A percentile compares a stretch with the other conserved stretches of the same genome.
These are phyloP conservation scores for Pseudoatta argentina DNA, from an alignment of 1,140 invertebrate species.

Conservation along the genomic window DNA sequence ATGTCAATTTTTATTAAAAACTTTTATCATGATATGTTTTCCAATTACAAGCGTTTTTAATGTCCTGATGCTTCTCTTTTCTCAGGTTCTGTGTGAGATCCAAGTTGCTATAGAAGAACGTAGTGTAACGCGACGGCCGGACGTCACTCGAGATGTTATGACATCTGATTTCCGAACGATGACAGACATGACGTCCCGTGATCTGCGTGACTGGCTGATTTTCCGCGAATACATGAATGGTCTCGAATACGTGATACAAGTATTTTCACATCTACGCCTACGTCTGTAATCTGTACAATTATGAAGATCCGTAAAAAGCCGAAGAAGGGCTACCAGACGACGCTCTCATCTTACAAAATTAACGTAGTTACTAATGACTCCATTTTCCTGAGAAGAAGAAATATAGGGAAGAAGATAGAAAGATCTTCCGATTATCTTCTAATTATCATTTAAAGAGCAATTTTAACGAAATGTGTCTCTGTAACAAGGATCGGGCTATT, in stretches of 20 bases:
- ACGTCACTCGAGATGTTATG: slow-evolving; percentile 88
- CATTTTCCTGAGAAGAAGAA: slow-evolving; percentile 59
- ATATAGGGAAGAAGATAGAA: neutral
- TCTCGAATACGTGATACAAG: slow-evolving; percentile 88
- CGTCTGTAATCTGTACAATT: slow-evolving; percentile 65
- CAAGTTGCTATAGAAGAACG: slow-evolving; percentile 88
- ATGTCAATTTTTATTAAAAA: neutral
- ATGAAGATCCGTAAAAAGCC: slow-evolving; percentile 80
- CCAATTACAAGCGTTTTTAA: neutral
- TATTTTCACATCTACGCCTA: slow-evolving; percentile 85
- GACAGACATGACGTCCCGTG: slow-evolving; percentile 76
- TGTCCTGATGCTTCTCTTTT: neutral
- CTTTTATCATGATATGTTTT: neutral
- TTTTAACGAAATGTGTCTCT: slow-evolving; percentile 34
- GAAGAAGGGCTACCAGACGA: slow-evolving; percentile 76
- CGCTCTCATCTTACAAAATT: slow-evolving; percentile 73
- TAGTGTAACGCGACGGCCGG: slow-evolving; percentile 83
- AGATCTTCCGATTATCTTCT: neutral
- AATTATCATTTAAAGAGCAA: neutral
- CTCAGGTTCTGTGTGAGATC: slow-evolving; percentile 87
- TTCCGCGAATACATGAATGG: slow-evolving; percentile 90
- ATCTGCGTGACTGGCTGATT: slow-evolving; percentile 89
- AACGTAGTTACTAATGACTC: slow-evolving; percentile 53
- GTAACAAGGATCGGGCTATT: slow-evolving; percentile 27
- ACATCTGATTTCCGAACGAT: slow-evolving; percentile 84